A percentile compares a stretch with the other conserved stretches of the same genome.
Conservation (phyloP, 2,797 vertebrate species). For the Tiaroga cobitis region DNA sequence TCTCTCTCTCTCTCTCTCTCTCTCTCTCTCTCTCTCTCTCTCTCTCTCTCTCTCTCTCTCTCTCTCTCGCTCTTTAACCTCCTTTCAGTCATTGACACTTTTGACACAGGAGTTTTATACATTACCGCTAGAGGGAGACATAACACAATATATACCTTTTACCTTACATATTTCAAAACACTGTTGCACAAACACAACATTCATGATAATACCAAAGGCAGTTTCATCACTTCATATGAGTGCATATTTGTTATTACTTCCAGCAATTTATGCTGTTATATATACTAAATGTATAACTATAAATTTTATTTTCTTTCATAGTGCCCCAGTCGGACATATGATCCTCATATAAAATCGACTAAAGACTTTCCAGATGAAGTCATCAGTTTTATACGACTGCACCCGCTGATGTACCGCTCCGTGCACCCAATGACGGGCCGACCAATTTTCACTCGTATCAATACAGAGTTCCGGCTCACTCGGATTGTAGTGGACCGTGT, state of each 20-base stretch:
- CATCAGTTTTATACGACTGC: constrained; percentile 90
- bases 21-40: no score
- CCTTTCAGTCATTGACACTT: background rate
- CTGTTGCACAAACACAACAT: background rate
- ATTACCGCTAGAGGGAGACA: constrained; percentile 72
- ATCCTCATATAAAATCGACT: constrained; percentile 91
- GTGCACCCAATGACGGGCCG: constrained; percentile 83
- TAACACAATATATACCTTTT: constrained; percentile 22
- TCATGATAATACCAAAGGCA: background rate
- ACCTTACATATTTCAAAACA: background rate
- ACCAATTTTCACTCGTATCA: constrained; percentile 88
- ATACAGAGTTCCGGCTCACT: constrained; percentile 90
- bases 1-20: no score
- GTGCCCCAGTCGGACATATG: constrained; percentile 97
- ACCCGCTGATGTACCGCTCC: constrained; percentile 89
- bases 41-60: no score
- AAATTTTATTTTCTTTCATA: constrained; percentile 60
- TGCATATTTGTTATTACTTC: background rate
- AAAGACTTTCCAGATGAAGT: constrained; percentile 97
- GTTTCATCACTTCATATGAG: background rate
- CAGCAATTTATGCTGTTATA: background rate
- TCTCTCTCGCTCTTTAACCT: background rate
- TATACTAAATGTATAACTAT: background rate
- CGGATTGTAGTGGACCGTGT: constrained; percentile 95
- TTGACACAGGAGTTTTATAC: constrained; percentile 32